Conservation (phyloP, 2,113 vertebrate genomes). For the Psammodynastes pulverulentus region DNA sequence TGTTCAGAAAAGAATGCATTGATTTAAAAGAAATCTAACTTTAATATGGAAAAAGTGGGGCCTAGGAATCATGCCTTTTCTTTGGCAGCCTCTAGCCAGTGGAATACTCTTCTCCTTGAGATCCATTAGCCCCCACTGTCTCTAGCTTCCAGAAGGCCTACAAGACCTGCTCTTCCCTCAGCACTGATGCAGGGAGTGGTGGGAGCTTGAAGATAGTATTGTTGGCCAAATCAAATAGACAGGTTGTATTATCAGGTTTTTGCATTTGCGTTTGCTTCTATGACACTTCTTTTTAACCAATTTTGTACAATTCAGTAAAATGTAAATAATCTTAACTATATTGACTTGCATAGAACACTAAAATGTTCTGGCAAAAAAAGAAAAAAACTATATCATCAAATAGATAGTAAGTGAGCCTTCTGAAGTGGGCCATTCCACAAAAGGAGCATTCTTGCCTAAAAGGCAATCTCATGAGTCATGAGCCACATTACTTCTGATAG, state of each 20-base stretch:
- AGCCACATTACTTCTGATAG: not conserved
- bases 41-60: not conserved
- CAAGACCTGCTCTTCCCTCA: not conserved
- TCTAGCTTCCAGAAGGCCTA: not conserved
- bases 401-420: not conserved
- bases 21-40: not conserved
- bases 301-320: not conserved
- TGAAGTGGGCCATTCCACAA: not conserved
- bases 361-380: not conserved
- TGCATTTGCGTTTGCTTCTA: not conserved
- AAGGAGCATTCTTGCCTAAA: not conserved
- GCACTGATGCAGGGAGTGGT: not conserved
- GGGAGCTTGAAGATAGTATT: not conserved
- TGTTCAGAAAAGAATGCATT: slow-evolving; percentile 11
- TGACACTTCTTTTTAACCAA: not conserved
- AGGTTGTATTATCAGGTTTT: not conserved
- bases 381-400: too few relatives aligned
- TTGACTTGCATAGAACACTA: not conserved
- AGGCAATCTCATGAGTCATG: not conserved
- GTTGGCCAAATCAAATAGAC: not conserved
- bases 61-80: not conserved
- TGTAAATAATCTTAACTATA: not conserved
- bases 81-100: not conserved
- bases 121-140: not conserved
- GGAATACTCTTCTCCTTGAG: not conserved